Base-by-base conservation (phyloP, 2,888 invertebrate genomes). In the Diaperis boleti region DNA sequence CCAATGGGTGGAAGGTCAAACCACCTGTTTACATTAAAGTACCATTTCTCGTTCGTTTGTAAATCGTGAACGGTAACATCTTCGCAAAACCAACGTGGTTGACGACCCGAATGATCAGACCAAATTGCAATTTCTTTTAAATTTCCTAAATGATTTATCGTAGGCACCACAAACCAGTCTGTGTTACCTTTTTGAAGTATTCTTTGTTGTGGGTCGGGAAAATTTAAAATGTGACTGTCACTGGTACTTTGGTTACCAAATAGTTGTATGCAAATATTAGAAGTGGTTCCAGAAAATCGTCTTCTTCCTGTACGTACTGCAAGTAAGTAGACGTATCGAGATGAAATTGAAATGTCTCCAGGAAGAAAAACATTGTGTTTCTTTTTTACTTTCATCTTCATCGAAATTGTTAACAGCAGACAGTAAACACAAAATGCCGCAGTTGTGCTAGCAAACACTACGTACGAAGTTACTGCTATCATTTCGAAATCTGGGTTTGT, bases 151-250 rank as follows among this genome's bases (percentile, higher is more conserved):
- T 68, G 29, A 11, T 50, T 37, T 57, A 70, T 62, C 0, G 74
- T 72, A 7, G 72, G 74, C n/a, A 76, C 6, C 15, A 75, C 69
- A 49, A 77, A 76, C 71, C 72, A 75, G 10, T 74, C 73, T 50
- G 74, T 72, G 8, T 68, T 63, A 13, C 66, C 64, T 42, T 64
- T 67, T 66, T 74, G 73, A 3, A 77, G 54, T 13, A 76, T 66
- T n/a, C 59, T 52, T 31, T 68, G 33, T 15, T 76, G 67, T 0
- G 75, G 76, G 64, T 77, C 77, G 1, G 77, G 77, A 65, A 71
- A 76, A 59, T 77, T 77, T 7, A 77, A 45, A 11, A 76, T 69
- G 33, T 77, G 77, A 44, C 69, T 69, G 74, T 75, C 35, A 45
- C 59, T 50, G 1, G 7, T 15, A 10, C 11, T 10, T 17, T 67